Conservation (phyloP, 1,140 invertebrate species). For the Papilio polytes region DNA sequence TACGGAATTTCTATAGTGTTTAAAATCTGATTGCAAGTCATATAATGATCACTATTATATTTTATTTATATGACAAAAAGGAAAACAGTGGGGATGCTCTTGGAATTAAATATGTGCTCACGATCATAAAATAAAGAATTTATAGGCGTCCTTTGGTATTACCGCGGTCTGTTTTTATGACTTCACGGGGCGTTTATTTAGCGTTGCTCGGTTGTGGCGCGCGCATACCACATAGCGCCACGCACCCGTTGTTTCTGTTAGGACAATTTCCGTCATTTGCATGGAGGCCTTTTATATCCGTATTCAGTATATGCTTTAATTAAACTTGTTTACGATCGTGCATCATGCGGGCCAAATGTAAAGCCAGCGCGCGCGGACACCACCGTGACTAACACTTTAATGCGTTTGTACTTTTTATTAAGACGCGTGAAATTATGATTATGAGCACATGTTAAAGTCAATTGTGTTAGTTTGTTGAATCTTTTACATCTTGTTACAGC, state of each 20-base stretch:
- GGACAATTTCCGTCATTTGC: slow-evolving; percentile 54
- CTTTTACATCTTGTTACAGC: slow-evolving; percentile 1
- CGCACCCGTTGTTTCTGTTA: slow-evolving; percentile 56
- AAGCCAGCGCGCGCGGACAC: slow-evolving; percentile 58
- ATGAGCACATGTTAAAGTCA: slow-evolving; percentile 52
- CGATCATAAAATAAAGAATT: slow-evolving; percentile 82
- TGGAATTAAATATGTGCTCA: slow-evolving; percentile 80
- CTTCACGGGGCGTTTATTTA: slow-evolving; percentile 78
- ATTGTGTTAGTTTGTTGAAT: slow-evolving; percentile 1
- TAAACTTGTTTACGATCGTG: slow-evolving; percentile 55
- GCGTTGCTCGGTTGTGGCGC: slow-evolving; percentile 70
- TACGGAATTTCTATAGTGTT: slow-evolving; percentile 54
- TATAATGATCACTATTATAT: slow-evolving; percentile 67
- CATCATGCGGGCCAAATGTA: slow-evolving; percentile 52
- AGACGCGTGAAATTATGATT: slow-evolving; percentile 79
- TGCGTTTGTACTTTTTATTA: slow-evolving; percentile 69
- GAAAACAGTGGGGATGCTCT: slow-evolving; percentile 73
- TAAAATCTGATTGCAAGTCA: slow-evolving; percentile 62
- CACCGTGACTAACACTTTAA: slow-evolving; percentile 77
- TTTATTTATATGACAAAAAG: slow-evolving; percentile 75
- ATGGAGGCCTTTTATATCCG: slow-evolving; percentile 41
- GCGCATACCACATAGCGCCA: slow-evolving; percentile 65
- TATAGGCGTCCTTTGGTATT: slow-evolving; percentile 80
- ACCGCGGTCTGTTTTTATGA: slow-evolving; percentile 77
- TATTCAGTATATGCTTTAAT: slow-evolving; percentile 53